Percentiles rank a stretch among this genome's conserved stretches.
These are phyloP conservation scores for Heliocidaris erythrogramma DNA, from an alignment of 35 echinoderm and acorn worm genomes.

Conservation along the genomic window DNA sequence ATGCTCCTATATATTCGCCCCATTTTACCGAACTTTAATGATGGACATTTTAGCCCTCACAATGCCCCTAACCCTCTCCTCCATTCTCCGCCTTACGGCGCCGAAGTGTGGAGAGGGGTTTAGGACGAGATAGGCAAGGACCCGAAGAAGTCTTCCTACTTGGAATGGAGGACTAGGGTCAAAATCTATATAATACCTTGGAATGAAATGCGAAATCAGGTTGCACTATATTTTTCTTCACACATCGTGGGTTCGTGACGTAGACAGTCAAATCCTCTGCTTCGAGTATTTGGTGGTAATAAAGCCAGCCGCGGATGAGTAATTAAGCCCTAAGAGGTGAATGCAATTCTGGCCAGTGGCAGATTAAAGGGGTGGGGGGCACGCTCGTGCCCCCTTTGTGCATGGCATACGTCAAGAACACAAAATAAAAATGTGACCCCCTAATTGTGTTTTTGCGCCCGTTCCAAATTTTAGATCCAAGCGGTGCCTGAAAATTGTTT, in stretches of 20 bases:
- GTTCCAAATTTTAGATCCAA: too few relatives aligned
- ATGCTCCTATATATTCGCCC: too few relatives aligned
- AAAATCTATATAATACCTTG: neutral
- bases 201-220: neutral
- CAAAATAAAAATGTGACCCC: too few relatives aligned
- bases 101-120: neutral
- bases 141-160: neutral
- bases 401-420: too few relatives aligned
- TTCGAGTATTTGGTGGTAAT: neutral
- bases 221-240: neutral
- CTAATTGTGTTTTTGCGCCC: too few relatives aligned
- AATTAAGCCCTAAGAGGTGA: neutral
- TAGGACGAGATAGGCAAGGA: neutral
- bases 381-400: too few relatives aligned
- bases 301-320: neutral
- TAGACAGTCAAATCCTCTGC: neutral
- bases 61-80: too few relatives aligned
- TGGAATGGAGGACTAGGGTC: neutral
- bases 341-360: neutral
- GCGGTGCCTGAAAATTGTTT: too few relatives aligned
- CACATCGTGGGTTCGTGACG: neutral
- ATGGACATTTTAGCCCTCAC: too few relatives aligned
- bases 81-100: too few relatives aligned
- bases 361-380: too few relatives aligned
- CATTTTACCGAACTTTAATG: too few relatives aligned